Base-by-base conservation (phyloP, 2,113 vertebrate genomes). In the Jaculus jaculus region DNA sequence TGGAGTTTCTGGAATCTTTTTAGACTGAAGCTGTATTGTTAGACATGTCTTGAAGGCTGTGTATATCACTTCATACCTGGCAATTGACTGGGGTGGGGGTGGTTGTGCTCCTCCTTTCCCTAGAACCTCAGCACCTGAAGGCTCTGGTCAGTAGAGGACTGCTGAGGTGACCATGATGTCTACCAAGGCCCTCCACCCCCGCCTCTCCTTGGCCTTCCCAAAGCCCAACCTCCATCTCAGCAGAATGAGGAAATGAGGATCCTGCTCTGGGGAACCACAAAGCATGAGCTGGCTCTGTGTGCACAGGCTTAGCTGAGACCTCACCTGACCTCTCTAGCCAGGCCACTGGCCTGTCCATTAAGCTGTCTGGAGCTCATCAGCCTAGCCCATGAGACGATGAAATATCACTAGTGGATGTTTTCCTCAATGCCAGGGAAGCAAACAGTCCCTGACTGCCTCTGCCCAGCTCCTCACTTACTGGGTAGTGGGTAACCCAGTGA, bases 391-490 rank as follows among this genome's bases (percentile, higher is more conserved):
- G 30, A 30, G 61, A 39, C 15, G 13, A 16, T 54, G 54, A 12
- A 54, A 54, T 54, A 16, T 54, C 54, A 54, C 54, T 47, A 47
- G 42, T 47, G 42, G 42, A 47, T 47, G 5, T 47, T 47, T 47
- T 16, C 54, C 54, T 54, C 54, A 54, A 54, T 54, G 65, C 65
- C 15, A 32, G 65, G 12, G 20, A 26, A 84, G 65, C 39, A n/a
- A 23, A 69, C n/a, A 1, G 3, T 51, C 63, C 24, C 42, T 0
- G 12, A 3, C 8, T 51, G 30, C 7, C 11, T 16, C 15, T 7
- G 54, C 54, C 3, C 47, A n/a, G 8, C 12, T 42, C 63, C 7
- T 68, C 63, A 37, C 18, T 20, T n/a, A 51, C 20, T 54, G 15
- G 54, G 54, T 16, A 54, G 11, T 54, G 54, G 6, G 13, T 54